Base-by-base conservation (phyloP, 1,140 invertebrate species). In the Zaprionus gabonicus region DNA sequence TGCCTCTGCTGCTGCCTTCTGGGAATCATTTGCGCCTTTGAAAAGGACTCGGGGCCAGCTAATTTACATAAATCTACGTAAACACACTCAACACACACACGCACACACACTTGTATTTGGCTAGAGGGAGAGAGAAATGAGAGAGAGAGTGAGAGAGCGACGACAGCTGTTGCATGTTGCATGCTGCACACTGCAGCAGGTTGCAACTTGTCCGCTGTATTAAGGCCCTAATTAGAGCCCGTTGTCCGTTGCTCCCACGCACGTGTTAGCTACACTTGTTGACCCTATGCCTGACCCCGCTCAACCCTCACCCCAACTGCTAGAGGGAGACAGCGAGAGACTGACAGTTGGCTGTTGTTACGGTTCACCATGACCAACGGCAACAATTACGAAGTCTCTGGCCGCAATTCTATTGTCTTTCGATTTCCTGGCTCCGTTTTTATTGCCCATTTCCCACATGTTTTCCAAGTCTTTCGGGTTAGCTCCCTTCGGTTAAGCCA, bases 361-460 rank as follows among this genome's bases (percentile, higher is more conserved):
- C 84, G 84, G 84, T 88, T 88, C 85, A 88, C 85, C 85, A 88
- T 88, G 85, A 88, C 85, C 85, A 88, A 88, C 85, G 81, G 81
- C 85, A 88, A 88, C 85, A 88, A 88, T 90, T 85, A 88, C 85
- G 57, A 46, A 46, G 71, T 44, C 76, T 41, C 55, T 60, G 68
- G 78, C 84, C 85, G 86, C 85, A 88, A 88, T 88, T 88, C 85
- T 88, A 88, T 88, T 88, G 85, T 88, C 85, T 90, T 81, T 90
- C 85, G 81, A 88, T 88, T 88, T 88, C 84, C 81, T 88, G 78
- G 68, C 69, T 71, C 57, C 63, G 67, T 85, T 82, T 87, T 84
- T 84, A 88, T 81, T 76, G 81, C 81, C 71, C 85, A 84, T 88
- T 88, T 88, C 85, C 85, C 85, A 88, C 85, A 88, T 88, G 85